These are phyloP conservation scores for Amiota communis DNA, from an alignment of 2,888 invertebrate genomes.

Conservation along the genomic window DNA sequence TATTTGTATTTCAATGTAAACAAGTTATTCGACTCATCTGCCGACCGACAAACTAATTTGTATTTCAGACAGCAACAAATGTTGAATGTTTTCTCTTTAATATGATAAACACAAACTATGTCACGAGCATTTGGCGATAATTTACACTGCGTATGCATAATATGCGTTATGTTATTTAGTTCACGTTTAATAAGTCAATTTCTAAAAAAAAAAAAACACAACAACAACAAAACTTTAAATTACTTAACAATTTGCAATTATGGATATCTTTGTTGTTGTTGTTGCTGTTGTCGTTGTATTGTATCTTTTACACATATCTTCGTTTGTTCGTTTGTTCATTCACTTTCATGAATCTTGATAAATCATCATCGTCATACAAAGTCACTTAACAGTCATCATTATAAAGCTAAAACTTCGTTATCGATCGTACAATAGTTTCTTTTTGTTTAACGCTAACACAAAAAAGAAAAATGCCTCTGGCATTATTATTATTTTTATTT, in stretches of 20 bases:
- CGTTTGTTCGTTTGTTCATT: too few species aligned
- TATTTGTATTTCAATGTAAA: too few species aligned
- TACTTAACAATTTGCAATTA: background rate
- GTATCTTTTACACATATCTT: too few species aligned
- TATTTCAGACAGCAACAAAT: too few species aligned
- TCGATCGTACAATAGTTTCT: background rate
- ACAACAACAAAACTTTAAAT: background rate
- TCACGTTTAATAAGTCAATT: conserved; percentile 18
- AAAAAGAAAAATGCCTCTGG: background rate
- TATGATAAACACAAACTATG: conserved; percentile 8
- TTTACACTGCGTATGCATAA: conserved; percentile 10
- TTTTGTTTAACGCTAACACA: background rate
- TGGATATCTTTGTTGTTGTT: background rate
- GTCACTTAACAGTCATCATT: background rate
- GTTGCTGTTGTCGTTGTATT: too few species aligned
- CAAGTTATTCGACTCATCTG: too few species aligned
- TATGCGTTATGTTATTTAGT: background rate
- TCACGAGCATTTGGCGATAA: conserved; percentile 4
- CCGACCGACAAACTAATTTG: too few species aligned
- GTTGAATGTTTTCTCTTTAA: too few species aligned
- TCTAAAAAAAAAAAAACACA: background rate
- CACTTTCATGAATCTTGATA: too few species aligned
- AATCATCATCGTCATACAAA: too few species aligned
- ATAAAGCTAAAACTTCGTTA: background rate
- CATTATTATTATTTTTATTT: background rate